Percentiles rank a stretch among this genome's conserved stretches.
Conservation (phyloP, 2,888 invertebrate genomes). For the Acrobeloides nanus region DNA sequence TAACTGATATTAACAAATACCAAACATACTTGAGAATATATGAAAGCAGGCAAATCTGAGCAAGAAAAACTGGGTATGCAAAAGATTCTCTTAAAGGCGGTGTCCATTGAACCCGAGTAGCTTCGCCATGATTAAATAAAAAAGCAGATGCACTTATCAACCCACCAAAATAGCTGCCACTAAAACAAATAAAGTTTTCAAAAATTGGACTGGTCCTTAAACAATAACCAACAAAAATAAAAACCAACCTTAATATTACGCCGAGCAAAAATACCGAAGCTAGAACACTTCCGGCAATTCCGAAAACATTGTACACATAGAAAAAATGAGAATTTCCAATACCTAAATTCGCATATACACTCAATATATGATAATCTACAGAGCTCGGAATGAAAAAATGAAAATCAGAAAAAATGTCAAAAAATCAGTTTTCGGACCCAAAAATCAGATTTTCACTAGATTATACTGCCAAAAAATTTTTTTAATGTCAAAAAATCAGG, state of each 20-base stretch:
- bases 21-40: conserved; percentile 55
- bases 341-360: conserved; percentile 43
- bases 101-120: conserved; percentile 76
- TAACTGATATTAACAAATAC: not conserved
- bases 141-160: conserved; percentile 66
- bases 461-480: too few relatives aligned
- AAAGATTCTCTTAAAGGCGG: conserved; percentile 79
- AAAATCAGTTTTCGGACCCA: too few relatives aligned
- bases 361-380: not conserved
- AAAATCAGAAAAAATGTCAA: too few relatives aligned
- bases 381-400: too few relatives aligned
- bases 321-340: conserved; percentile 73
- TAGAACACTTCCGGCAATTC: conserved; percentile 67
- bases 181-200: conserved; percentile 52
- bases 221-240: conserved; percentile 52
- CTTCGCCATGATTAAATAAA: conserved; percentile 73
- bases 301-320: conserved; percentile 72
- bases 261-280: conserved; percentile 65
- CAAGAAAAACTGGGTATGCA: conserved; percentile 71
- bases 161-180: conserved; percentile 69
- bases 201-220: conserved; percentile 4
- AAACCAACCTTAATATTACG: conserved; percentile 42
- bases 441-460: too few relatives aligned
- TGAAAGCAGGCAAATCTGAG: conserved; percentile 68
- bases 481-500: conserved; percentile 5